Evolutionary conservation across 1,140 invertebrate species (phyloP).

Genomic region (Zaprionus tsacasi): DNA sequence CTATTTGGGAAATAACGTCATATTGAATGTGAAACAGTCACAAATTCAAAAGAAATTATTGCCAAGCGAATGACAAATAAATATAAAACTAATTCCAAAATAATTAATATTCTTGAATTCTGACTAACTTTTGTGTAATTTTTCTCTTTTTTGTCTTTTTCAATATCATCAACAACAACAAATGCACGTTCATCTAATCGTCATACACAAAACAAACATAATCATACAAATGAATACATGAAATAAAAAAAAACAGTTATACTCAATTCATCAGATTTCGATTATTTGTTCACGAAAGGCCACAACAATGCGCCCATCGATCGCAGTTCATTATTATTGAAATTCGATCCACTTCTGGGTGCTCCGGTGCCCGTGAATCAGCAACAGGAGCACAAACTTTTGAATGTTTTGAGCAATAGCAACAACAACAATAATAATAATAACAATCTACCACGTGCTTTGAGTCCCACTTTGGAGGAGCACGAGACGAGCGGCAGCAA

Average conservation of each 20-base stretch:
- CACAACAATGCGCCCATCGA: constrained; percentile 69
- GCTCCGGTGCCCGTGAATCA: constrained; percentile 72
- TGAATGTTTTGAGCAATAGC: neutral
- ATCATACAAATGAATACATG: constrained; percentile 4
- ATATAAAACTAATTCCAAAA: neutral
- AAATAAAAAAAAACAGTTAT: constrained; percentile 62
- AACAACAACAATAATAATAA: constrained; percentile 17
- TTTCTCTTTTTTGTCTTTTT: constrained; percentile 45
- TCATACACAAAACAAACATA: constrained; percentile 26
- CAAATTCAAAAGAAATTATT: constrained; percentile 3
- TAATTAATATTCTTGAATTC: neutral
- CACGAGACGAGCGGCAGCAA: constrained; percentile 71
- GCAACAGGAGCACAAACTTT: constrained; percentile 39
- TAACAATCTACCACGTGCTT: constrained; percentile 42
- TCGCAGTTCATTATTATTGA: constrained; percentile 79
- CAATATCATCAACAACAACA: constrained; percentile 29
- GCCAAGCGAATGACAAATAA: neutral
- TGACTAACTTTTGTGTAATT: constrained; percentile 55
- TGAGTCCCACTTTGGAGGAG: constrained; percentile 80
- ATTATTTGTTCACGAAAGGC: constrained; percentile 83
- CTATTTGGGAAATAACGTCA: constrained; percentile 13
- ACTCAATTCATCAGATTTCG: constrained; percentile 82
- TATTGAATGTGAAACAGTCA: constrained; percentile 1
- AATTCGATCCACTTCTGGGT: constrained; percentile 81
- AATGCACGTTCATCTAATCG: constrained; percentile 59